Conservation (phyloP, 1,140 invertebrate species). For the Tribolium castaneum region DNA sequence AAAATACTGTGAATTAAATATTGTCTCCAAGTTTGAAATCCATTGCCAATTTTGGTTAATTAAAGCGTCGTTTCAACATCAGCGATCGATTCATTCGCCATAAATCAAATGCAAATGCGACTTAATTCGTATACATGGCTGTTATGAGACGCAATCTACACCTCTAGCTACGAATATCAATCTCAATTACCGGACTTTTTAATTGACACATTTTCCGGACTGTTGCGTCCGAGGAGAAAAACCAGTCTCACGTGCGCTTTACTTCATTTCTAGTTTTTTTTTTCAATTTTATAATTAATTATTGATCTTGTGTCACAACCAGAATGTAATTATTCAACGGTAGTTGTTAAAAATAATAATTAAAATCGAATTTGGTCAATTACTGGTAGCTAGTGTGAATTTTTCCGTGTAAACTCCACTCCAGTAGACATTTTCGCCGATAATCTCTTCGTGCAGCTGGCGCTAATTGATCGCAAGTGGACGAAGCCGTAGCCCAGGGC, state of each 20-base stretch:
- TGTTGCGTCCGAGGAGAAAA: conserved; percentile 7
- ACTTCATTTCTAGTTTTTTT: neutral
- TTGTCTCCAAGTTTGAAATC: neutral
- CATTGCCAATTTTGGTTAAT: neutral
- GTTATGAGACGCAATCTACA: conserved; percentile 34
- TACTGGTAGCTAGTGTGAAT: neutral
- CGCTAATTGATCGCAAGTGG: conserved; percentile 46
- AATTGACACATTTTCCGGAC: conserved; percentile 37
- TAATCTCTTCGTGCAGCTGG: conserved; percentile 34
- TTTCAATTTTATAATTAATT: neutral
- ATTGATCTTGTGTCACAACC: neutral
- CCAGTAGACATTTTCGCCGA: neutral
- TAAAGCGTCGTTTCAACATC: neutral
- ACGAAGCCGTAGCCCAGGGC: conserved; percentile 15
- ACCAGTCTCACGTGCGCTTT: neutral
- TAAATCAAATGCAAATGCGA: conserved; percentile 38
- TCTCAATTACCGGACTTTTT: conserved; percentile 39
- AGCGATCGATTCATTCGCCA: conserved; percentile 8
- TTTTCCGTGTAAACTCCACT: neutral
- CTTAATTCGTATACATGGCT: conserved; percentile 26
- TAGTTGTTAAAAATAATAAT: neutral
- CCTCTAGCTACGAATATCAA: conserved; percentile 19
- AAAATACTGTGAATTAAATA: neutral
- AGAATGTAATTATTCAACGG: neutral
- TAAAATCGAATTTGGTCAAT: neutral